phyloP scores from a whole-genome alignment of 1,140 invertebrate species.

The Micrasema longulum region DNA sequence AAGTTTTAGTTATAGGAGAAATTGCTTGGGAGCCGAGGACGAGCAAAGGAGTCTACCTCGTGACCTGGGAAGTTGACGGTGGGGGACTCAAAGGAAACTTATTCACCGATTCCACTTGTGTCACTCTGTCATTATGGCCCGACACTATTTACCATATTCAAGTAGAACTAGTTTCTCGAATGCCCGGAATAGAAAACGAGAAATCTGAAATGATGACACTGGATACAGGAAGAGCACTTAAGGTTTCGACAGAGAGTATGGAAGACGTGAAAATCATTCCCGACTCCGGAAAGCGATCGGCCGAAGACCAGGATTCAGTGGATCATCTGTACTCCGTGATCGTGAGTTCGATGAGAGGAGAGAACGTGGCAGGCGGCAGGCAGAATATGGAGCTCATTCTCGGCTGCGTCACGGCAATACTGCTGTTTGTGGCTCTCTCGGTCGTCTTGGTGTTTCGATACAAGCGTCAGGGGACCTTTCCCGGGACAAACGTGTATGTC shows the following conservation, averaged over 20 bases:
- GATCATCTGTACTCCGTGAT: slow-evolving; percentile 70
- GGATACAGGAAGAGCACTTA: slow-evolving; percentile 71
- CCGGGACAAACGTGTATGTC: slow-evolving; percentile 71
- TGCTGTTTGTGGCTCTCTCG: slow-evolving; percentile 68
- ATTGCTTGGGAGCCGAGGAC: slow-evolving; percentile 79
- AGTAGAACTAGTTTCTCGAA: slow-evolving; percentile 73
- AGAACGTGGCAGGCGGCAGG: slow-evolving; percentile 65
- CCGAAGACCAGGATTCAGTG: slow-evolving; percentile 60
- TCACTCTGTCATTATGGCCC: slow-evolving; percentile 83
- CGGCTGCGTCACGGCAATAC: slow-evolving; percentile 68
- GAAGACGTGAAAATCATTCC: slow-evolving; percentile 68
- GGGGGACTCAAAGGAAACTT: slow-evolving; percentile 85
- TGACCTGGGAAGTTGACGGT: slow-evolving; percentile 86
- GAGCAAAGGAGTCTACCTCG: slow-evolving; percentile 76
- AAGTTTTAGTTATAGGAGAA: slow-evolving; percentile 80
- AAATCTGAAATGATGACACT: slow-evolving; percentile 74
- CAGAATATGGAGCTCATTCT: slow-evolving; percentile 69
- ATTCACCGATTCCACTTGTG: slow-evolving; percentile 82
- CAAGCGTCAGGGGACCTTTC: slow-evolving; percentile 66
- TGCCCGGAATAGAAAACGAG: slow-evolving; percentile 70
- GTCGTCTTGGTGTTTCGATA: slow-evolving; percentile 68
- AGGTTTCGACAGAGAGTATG: slow-evolving; percentile 71
- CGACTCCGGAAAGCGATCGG: slow-evolving; percentile 56
- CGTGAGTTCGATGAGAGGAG: slow-evolving; percentile 70
- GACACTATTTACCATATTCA: slow-evolving; percentile 84